Evolutionary conservation across 2,797 vertebrate genomes (phyloP).

Genomic region (Euphonia xanthogaster): DNA sequence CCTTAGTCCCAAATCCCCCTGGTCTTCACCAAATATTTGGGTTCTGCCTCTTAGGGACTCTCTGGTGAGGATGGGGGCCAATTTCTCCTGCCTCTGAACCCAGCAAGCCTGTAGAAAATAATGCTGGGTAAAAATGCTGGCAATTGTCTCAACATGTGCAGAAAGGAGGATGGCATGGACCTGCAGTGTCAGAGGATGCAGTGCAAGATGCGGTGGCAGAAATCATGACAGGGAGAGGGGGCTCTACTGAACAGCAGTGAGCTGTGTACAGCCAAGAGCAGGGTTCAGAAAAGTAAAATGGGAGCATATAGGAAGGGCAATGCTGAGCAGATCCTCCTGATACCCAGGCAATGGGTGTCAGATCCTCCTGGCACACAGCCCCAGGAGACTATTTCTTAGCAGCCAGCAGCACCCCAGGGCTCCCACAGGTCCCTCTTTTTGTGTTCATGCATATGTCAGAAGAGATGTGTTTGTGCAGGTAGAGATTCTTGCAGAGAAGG

Average conservation of each 20-base stretch:
- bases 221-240: neutral
- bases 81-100: neutral
- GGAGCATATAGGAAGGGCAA: neutral
- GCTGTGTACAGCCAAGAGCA: neutral
- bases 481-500: neutral
- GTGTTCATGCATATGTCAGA: accelerated
- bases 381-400: neutral
- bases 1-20: neutral
- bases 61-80: neutral
- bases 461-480: neutral
- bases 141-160: neutral
- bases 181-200: neutral
- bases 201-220: neutral
- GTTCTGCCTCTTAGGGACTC: neutral
- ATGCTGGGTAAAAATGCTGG: neutral
- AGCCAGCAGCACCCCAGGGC: neutral
- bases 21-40: neutral
- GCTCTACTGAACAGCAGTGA: neutral
- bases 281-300: neutral
- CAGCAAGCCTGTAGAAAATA: neutral
- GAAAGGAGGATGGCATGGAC: neutral
- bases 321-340: neutral
- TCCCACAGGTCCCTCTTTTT: accelerated
- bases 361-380: neutral
- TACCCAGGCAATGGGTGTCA: neutral